Evolutionary conservation across 1,140 invertebrate genomes (phyloP), one percentile per base, ranked within the genome.

Genomic region (Musca domestica): DNA sequence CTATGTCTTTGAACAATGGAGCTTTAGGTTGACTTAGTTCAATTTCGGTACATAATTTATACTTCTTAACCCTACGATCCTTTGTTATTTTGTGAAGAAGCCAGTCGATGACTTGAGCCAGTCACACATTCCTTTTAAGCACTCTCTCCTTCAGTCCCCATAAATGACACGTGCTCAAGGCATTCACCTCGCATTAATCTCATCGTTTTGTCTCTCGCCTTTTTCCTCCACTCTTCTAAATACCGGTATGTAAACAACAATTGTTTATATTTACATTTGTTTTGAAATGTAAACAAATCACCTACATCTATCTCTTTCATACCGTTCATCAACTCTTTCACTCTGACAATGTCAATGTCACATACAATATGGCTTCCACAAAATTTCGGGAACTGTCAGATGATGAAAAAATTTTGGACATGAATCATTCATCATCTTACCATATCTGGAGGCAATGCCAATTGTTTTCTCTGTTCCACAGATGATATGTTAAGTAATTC

Each of bases 361-460:
- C 30, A 64, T 52, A 14, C 30, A 34, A 34, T 34, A 61, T 61
- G 27, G 17, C 56, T 48, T 48, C 41, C 46, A n/a, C n/a, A 15
- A 61, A 61, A 48, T 69, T 66, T 63, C n/a, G n/a, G n/a, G n/a
- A n/a, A n/a, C n/a, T n/a, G n/a, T 20, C 34, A 41, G 5, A 41
- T 30, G 34, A n/a, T 5, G 12, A 41, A 41, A 41, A 12, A 41
- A 41, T 7, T 61, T 58, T 10, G 2, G 6, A 10, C 4, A 61
- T 41, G 56, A 19, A 61, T 41, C 27, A 61, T 9, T 34, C 34
- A 3, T 4, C 27, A 30, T 4, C 72, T 77, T 72, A 81, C 80
- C 76, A 71, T 46, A 69, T 85, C 82, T 73, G 74, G 76, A 15
- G 91, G 91, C 76, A 92, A 91, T 5, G 87, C 86, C 71, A 93